Base-by-base conservation (phyloP, 1,140 invertebrate genomes). In the Anastrepha ludens region DNA sequence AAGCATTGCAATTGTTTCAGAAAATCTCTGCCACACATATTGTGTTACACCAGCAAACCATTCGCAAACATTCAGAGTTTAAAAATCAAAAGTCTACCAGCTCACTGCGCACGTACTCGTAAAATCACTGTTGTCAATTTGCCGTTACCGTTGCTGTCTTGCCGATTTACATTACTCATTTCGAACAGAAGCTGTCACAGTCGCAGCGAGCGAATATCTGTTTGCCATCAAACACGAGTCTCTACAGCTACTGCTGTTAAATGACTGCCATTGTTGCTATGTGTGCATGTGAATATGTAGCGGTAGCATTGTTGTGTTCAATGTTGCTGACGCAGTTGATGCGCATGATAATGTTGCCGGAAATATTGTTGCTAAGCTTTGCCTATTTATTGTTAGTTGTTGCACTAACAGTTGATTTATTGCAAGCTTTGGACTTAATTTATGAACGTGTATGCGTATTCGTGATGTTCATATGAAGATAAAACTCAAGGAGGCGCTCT, bases 341-440 rank as follows among this genome's bases (percentile, higher is more conserved):
- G 70, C 74, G 74, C 74, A 17, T 81, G 47, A 55, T 81, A 81
- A 58, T 81, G 74, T 81, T 81, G 74, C 74, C 74, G 74, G 74
- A 81, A 81, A 81, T 81, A 55, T 47, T 11, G 47, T 58, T 55
- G 47, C n/a, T 81, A 8, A 50, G 3, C n/a, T 62, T 55, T 55
- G 11, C 5, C 47, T 74, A 74, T 74, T 41, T 74, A 74, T 74
- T 41, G 29, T 55, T 29, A n/a, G 17, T 29, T 67, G 11, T 67
- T 67, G 6, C 55, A 1, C 47, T 29, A 81, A 13, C 47, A 4
- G n/a, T 13, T 81, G 74, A 81, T 55, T 81, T 81, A 81, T 81
- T 81, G 17, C 47, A 55, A 50, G 55, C 44, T 9, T 55, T 67
- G n/a, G 5, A 67, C n/a, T 5, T n/a, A 81, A 55, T 55, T 55